Conservation (phyloP, 2,888 invertebrate species). For the Folsomia manolachei region DNA sequence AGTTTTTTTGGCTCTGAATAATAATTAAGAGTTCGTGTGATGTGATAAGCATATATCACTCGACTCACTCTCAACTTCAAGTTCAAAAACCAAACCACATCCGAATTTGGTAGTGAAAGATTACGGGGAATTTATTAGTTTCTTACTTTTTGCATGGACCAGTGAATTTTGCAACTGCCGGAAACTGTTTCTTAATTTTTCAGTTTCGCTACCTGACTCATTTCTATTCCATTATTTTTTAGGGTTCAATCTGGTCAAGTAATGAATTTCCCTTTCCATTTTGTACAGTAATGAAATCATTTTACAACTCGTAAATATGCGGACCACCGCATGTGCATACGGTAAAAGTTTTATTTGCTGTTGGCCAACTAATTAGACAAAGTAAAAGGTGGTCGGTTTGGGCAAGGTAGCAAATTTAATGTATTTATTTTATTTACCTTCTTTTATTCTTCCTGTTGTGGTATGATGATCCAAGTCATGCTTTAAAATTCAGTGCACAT, state of each 20-base stretch:
- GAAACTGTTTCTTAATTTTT: neutral
- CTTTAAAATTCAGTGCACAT: neutral
- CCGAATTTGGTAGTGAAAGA: too few species aligned
- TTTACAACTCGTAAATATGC: neutral
- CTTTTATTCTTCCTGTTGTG: neutral
- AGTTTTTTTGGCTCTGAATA: neutral
- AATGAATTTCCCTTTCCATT: too few species aligned
- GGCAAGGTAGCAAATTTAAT: too few species aligned
- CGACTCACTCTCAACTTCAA: neutral
- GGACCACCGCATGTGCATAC: neutral
- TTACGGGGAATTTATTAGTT: neutral
- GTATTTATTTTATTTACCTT: neutral
- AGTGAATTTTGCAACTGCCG: too few species aligned
- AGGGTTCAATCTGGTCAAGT: too few species aligned
- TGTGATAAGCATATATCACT: neutral
- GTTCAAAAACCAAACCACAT: neutral
- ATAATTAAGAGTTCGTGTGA: neutral
- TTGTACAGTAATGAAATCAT: too few species aligned
- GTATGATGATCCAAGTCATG: neutral
- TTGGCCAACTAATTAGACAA: neutral
- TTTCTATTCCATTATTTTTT: too few species aligned
- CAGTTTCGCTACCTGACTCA: too few species aligned
- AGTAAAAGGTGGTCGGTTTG: too few species aligned
- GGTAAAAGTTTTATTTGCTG: neutral
- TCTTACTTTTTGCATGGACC: neutral